Evolutionary conservation across 2,797 vertebrate genomes (phyloP), one percentile per base, ranked within the genome.

Genomic region (Karalla daura): DNA sequence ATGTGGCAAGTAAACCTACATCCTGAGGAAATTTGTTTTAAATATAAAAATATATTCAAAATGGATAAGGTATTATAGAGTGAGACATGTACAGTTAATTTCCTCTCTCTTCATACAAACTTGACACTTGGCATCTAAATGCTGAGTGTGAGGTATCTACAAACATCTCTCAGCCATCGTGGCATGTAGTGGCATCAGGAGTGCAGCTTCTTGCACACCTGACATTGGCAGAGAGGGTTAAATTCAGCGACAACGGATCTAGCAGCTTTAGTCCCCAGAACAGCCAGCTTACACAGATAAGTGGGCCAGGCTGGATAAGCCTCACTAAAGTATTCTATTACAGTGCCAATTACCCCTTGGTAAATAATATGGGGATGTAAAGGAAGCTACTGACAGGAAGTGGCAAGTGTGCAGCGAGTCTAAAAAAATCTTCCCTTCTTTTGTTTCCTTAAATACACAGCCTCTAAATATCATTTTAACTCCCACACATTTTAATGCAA

Each of bases 211-310:
- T 65, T 77, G 63, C 60, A 83, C 84, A 85, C 86, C 78, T 86
- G 81, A 89, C 73, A 78, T 64, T 59, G 69, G 74, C 81, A 83
- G 74, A 86, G 71, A 81, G 80, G 77, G 86, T 86, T 85, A 80
- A 90, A 80, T 81, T 86, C 88, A 87, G 85, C 28, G 55, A 81
- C 78, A 78, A 78, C 51, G 74, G 81, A 87, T 88, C 88, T 84
- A 80, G 79, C 83, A 84, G 89, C 86, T 91, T 91, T 87, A 88
- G 83, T 80, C 80, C 66, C 80, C 78, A 88, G 86, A 88, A 91
- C 90, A 90, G 83, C 86, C 77, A 86, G 84, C 89, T 90, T 86
- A 88, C 80, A 76, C 75, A 89, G 84, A 88, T 85, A 89, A 86
- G 83, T 85, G 83, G 81, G 78, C 78, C 81, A 84, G 84, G 59